These are phyloP conservation scores for Listrodromus nycthemerus DNA, from an alignment of 2,888 invertebrate genomes.

Conservation along the genomic window DNA sequence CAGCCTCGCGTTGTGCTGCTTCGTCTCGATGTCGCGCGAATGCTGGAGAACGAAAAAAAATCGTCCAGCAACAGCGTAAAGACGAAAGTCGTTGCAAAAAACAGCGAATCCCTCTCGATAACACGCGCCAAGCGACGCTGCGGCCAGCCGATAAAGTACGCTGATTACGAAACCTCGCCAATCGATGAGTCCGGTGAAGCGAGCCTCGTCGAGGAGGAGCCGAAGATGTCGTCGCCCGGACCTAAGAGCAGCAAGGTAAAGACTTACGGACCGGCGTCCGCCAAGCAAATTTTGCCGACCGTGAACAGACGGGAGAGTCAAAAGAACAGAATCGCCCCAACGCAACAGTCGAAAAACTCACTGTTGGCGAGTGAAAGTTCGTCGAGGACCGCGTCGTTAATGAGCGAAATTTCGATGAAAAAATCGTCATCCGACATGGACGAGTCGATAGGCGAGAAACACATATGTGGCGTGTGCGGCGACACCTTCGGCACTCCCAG, in stretches of 20 bases:
- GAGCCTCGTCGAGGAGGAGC: not conserved
- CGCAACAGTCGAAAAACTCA: not conserved
- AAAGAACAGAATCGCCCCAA: not conserved
- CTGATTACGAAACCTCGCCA: constrained; percentile 74
- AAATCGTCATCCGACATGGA: not conserved
- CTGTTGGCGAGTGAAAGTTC: not conserved
- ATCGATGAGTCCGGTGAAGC: constrained; percentile 58
- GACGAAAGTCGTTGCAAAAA: not conserved
- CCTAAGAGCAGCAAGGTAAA: constrained; percentile 36
- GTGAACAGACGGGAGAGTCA: not conserved
- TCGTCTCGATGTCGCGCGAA: constrained; percentile 69
- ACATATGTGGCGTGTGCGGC: constrained; percentile 78
- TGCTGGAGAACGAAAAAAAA: constrained; percentile 4
- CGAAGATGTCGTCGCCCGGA: constrained; percentile 4
- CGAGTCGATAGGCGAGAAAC: constrained; percentile 63
- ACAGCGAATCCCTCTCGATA: not conserved
- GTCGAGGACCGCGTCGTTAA: no score
- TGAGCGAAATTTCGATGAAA: not conserved
- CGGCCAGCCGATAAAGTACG: constrained; percentile 73
- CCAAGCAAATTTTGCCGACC: constrained; percentile 9
- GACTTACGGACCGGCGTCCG: constrained; percentile 55
- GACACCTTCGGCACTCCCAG: constrained; percentile 72
- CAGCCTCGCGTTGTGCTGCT: constrained; percentile 79
- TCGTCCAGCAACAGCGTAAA: not conserved
- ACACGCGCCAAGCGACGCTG: constrained; percentile 73